Percentiles rank a stretch among this genome's conserved stretches.
Evolutionary conservation across 1,140 invertebrate species (phyloP).

Genomic region (Drosophila varians): DNA sequence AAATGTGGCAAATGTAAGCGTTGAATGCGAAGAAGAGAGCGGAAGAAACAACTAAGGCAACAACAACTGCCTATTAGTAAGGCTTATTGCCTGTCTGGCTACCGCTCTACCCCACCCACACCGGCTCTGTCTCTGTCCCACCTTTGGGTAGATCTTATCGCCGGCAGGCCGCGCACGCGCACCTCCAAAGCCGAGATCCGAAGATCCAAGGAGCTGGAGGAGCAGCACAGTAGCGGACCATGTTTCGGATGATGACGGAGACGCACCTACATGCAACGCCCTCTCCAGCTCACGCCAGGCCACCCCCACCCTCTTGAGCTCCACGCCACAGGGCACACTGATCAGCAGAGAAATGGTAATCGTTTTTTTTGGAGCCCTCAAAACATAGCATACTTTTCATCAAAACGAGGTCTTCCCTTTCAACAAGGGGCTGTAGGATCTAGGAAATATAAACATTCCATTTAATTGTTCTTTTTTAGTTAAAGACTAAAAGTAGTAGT

Average conservation of each 20-base stretch:
- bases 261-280: constrained; percentile 42
- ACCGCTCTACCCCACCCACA: constrained; percentile 36
- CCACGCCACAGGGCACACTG: constrained; percentile 32
- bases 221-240: constrained; percentile 39
- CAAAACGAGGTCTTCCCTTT: not conserved
- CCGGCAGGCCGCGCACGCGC: constrained; percentile 70
- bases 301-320: not conserved
- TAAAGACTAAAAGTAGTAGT: too few relatives aligned
- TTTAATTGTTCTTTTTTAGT: too few relatives aligned
- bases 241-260: constrained; percentile 39
- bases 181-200: constrained; percentile 33
- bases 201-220: constrained; percentile 1
- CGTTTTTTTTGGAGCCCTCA: not conserved
- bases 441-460: too few relatives aligned
- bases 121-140: constrained; percentile 5
- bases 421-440: too few relatives aligned
- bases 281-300: constrained; percentile 19
- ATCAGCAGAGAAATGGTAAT: constrained; percentile 3
- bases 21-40: not conserved
- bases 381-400: constrained; percentile 30
- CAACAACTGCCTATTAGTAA: constrained; percentile 75
- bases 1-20: constrained; percentile 75
- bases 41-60: not conserved
- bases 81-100: constrained; percentile 69
- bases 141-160: constrained; percentile 57